Conservation (phyloP, 2,797 vertebrate genomes). For the Avahi laniger region DNA sequence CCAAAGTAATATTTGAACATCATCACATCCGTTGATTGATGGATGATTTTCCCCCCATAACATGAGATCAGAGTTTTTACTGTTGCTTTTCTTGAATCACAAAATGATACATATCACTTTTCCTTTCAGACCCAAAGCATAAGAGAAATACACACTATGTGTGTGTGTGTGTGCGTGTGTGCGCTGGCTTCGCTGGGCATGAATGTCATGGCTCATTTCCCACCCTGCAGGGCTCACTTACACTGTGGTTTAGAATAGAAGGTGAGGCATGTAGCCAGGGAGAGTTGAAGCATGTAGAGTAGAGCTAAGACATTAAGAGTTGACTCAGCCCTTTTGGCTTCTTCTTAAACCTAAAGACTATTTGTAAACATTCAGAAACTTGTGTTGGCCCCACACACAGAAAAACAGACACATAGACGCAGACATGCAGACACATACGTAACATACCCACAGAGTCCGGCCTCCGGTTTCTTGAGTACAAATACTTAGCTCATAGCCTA, state of each 20-base stretch:
- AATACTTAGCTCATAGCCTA: not conserved
- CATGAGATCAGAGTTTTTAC: constrained; percentile 28
- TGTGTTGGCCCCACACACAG: not conserved
- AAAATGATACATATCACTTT: constrained; percentile 62
- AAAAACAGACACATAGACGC: not conserved
- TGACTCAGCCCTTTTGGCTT: constrained; percentile 50
- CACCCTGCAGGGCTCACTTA: constrained; percentile 5
- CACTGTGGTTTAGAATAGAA: constrained; percentile 53
- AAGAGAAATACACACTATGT: not conserved
- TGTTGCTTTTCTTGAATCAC: constrained; percentile 47
- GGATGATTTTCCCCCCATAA: not conserved
- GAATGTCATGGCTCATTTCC: constrained; percentile 54
- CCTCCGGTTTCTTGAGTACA: constrained; percentile 5
- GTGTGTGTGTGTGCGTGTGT: not conserved
- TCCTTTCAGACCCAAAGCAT: constrained; percentile 51
- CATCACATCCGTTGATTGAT: constrained; percentile 51
- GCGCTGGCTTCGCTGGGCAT: constrained; percentile 24
- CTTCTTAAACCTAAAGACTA: constrained; percentile 43
- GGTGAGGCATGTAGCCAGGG: constrained; percentile 49
- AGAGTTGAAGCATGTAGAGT: not conserved
- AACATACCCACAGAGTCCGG: not conserved
- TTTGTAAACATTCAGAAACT: constrained; percentile 56
- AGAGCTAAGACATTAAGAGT: constrained; percentile 21
- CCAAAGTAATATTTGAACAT: constrained; percentile 59
- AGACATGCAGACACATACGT: not conserved